These are phyloP conservation scores for Cheilosia scutellata DNA, from an alignment of 2,888 invertebrate genomes.

Conservation along the genomic window DNA sequence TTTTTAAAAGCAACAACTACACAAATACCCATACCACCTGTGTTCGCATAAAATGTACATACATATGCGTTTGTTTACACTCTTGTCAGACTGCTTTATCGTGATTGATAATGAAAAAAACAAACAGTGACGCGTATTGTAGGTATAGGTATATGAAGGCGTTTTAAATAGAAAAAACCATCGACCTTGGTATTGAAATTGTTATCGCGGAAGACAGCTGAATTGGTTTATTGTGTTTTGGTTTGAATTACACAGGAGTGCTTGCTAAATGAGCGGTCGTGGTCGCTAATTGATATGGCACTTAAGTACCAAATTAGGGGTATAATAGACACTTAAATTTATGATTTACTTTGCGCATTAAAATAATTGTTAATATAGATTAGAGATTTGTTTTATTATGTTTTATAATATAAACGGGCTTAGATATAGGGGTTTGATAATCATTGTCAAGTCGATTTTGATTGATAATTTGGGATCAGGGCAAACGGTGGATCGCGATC, in stretches of 20 bases:
- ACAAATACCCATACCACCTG: neutral
- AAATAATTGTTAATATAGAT: neutral
- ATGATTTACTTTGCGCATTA: neutral
- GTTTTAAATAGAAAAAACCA: neutral
- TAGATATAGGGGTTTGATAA: too few relatives aligned
- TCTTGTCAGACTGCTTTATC: conserved; percentile 32
- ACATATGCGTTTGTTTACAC: conserved; percentile 17
- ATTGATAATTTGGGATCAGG: too few relatives aligned
- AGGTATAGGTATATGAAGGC: neutral
- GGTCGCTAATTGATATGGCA: conserved; percentile 37
- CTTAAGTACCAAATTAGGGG: conserved; percentile 6
- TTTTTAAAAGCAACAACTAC: neutral
- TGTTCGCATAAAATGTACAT: neutral
- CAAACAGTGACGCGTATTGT: neutral
- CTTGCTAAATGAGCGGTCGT: conserved; percentile 5
- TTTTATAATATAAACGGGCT: too few relatives aligned
- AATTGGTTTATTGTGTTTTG: conserved; percentile 19
- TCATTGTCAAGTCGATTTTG: too few relatives aligned
- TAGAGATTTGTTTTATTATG: too few relatives aligned
- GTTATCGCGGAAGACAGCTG: conserved; percentile 39
- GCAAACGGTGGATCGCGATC: too few relatives aligned
- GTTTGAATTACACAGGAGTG: conserved; percentile 4
- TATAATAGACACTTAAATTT: conserved; percentile 7
- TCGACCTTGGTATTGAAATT: conserved; percentile 49
- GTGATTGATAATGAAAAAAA: conserved; percentile 36